Conservation (phyloP, 2,888 invertebrate species). For the Acronicta leporina region DNA sequence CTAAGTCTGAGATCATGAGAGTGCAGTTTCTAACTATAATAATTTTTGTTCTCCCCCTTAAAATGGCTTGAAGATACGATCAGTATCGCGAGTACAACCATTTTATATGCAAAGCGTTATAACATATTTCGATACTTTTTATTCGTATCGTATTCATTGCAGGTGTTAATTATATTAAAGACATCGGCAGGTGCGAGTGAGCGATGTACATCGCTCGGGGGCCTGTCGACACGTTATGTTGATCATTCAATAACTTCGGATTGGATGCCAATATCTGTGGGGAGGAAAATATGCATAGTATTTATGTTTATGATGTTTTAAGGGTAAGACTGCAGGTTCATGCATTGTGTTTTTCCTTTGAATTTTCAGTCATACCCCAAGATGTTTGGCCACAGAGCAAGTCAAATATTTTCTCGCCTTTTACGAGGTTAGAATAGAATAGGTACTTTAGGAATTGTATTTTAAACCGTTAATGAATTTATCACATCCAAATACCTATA, state of each 20-base stretch:
- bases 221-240: conserved; percentile 38
- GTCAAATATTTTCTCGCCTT: too few relatives aligned
- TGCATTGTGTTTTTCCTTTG: too few relatives aligned
- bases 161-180: conserved; percentile 56
- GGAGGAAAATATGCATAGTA: conserved; percentile 31
- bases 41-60: not conserved
- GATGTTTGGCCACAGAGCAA: too few relatives aligned
- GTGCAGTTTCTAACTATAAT: too few relatives aligned
- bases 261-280: conserved; percentile 28
- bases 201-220: conserved; percentile 19
- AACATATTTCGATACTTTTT: conserved; percentile 38
- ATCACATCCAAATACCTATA: too few relatives aligned
- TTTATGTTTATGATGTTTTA: conserved; percentile 1
- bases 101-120: conserved; percentile 49
- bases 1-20: too few relatives aligned
- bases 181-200: conserved; percentile 28
- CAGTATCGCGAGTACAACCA: conserved; percentile 7
- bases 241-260: conserved; percentile 55
- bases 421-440: too few relatives aligned
- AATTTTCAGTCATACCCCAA: too few relatives aligned
- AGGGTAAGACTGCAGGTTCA: not conserved
- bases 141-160: conserved; percentile 45
- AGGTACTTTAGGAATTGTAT: too few relatives aligned
- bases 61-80: conserved; percentile 7
- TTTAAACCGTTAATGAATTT: too few relatives aligned